Conservation (phyloP, 2,888 invertebrate genomes). For the Mythimna lalbum region DNA sequence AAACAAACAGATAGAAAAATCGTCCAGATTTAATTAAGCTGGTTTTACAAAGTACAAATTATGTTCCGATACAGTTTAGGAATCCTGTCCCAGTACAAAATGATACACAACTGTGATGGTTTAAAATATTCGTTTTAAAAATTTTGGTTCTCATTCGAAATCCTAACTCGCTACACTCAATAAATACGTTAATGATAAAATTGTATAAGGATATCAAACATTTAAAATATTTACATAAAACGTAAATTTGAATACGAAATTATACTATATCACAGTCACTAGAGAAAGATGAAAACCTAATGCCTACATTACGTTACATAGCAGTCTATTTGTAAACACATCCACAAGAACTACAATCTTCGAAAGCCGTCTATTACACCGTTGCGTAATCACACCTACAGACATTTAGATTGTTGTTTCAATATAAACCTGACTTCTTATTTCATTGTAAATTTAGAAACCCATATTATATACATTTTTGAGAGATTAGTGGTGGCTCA, state of each 20-base stretch:
- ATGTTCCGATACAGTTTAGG: conserved; percentile 72
- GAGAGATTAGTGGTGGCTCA: not conserved
- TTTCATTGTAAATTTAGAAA: not conserved
- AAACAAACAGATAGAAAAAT: conserved; percentile 72
- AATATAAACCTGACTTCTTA: not conserved
- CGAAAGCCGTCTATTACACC: conserved; percentile 72
- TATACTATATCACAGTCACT: conserved; percentile 90
- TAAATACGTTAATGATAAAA: conserved; percentile 85
- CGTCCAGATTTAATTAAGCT: conserved; percentile 79
- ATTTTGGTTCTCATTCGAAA: conserved; percentile 66
- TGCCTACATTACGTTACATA: conserved; percentile 79
- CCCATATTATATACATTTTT: not conserved
- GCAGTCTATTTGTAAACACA: conserved; percentile 86
- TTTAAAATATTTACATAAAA: conserved; percentile 87
- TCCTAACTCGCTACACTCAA: conserved; percentile 76
- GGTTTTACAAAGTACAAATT: conserved; percentile 77
- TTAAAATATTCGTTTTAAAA: conserved; percentile 60
- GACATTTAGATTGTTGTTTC: not conserved
- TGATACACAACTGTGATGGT: conserved; percentile 71
- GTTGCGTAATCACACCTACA: conserved; percentile 53
- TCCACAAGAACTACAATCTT: conserved; percentile 80
- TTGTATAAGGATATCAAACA: conserved; percentile 90
- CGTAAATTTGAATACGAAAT: conserved; percentile 82
- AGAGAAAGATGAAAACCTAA: conserved; percentile 86
- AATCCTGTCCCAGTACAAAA: conserved; percentile 79